A percentile compares a stretch with the other conserved stretches of the same genome.
Evolutionary conservation across 2,797 vertebrate species (phyloP).

Genomic region (Enteromius viviparus): DNA sequence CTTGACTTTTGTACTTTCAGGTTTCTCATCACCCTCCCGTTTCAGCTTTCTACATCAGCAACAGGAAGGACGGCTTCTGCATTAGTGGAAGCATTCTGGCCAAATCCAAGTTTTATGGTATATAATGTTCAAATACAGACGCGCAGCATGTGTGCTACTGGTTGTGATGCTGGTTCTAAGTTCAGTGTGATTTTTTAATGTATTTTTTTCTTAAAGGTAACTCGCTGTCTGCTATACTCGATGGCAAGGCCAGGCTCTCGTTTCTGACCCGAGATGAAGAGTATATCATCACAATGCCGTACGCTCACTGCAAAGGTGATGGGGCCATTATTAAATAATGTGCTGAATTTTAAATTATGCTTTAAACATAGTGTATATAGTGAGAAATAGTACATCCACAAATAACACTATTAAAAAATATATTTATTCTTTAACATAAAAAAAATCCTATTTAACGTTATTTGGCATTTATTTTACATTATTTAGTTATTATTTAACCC

Average conservation of each 20-base stretch:
- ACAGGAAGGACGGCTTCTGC: conserved; percentile 93
- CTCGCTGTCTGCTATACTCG: conserved; percentile 93
- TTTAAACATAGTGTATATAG: conserved; percentile 5
- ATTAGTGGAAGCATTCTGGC: conserved; percentile 93
- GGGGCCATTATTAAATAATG: not conserved
- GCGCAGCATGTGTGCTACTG: not conserved
- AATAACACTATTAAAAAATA: not conserved
- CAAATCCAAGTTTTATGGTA: conserved; percentile 96
- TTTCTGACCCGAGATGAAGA: conserved; percentile 89
- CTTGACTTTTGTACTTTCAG: conserved; percentile 68
- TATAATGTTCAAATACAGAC: not conserved
- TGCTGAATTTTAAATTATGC: not conserved
- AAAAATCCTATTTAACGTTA: not conserved
- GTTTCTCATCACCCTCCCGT: conserved; percentile 96
- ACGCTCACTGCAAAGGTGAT: conserved; percentile 95
- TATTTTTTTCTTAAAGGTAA: conserved; percentile 79
- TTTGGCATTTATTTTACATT: not conserved
- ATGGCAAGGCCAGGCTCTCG: conserved; percentile 89
- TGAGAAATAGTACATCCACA: not conserved
- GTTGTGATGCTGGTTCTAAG: not conserved
- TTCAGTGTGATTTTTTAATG: not conserved
- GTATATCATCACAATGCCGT: conserved; percentile 96
- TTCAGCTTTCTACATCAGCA: conserved; percentile 95
- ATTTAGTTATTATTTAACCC: not conserved
- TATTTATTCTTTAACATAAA: not conserved